Base-by-base conservation (phyloP, 2,797 vertebrate species). In the Tadarida brasiliensis region DNA sequence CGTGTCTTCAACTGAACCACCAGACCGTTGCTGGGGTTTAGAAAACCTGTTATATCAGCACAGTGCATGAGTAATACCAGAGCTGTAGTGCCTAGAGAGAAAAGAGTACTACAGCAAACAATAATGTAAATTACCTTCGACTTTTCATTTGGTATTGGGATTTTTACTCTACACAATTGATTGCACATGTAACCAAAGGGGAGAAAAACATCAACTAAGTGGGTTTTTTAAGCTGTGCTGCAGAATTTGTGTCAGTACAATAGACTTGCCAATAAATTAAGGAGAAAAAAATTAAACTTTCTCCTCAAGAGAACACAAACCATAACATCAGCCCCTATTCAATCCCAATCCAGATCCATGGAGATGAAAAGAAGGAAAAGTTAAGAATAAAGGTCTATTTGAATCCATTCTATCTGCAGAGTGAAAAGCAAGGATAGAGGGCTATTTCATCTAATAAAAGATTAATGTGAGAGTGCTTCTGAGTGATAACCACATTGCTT, bases 1-100 rank as follows among this genome's bases (percentile, higher is more conserved):
- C 90, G 30, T 97, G 17, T 73, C 90, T 97, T 98, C 87, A 86
- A 39, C 57, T 92, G 19, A 94, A 90, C 91, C 90, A 94, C 35
- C 5, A 20, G 76, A 39, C 16, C 30, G 81, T 51, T 61, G 92
- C 5, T 97, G 92, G 65, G 0, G 51, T 59, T 96, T 84, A 77
- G 54, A 96, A 97, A 96, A 82, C 59, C 76, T 35, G 24, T 44
- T 63, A 4, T 16, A 91, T 94, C 51, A 92, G 26, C 68, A 92
- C 3, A 20, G 54, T 12, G 35, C 28, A 68, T 10, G 20, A 95
- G 4, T 67, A 96, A 95, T 49, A 85, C 54, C 35, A 10, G 10
- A 24, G 30, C 44, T 94, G 87, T 20, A 12, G 85, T 90, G 78
- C 67, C 73, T 33, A 63, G 11, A 82, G 3, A 24, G 0, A 7